Evolutionary conservation across 92 coral and sea anemone species (phyloP).

Genomic region (Virgularia gustaviana): DNA sequence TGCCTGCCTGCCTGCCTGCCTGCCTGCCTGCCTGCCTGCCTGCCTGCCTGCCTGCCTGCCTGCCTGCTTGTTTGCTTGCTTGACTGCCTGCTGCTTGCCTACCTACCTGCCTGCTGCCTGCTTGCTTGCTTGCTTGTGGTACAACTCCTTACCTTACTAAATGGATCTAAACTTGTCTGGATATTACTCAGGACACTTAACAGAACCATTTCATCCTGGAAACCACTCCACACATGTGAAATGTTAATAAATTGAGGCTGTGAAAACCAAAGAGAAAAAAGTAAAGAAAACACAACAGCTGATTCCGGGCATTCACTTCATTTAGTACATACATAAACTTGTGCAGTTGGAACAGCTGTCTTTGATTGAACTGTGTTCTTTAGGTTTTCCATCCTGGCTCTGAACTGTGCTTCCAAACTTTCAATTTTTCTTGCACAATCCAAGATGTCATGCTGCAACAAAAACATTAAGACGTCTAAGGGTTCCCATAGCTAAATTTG

Average conservation of each 20-base stretch:
- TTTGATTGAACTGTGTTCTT: slow-evolving; percentile 93
- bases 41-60: too few species aligned
- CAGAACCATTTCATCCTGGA: slow-evolving; percentile 97
- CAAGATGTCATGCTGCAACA: slow-evolving; percentile 74
- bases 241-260: slow-evolving; percentile 96
- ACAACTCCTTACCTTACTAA: slow-evolving; percentile 64
- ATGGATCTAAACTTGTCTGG: slow-evolving; percentile 88
- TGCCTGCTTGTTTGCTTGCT: too few species aligned
- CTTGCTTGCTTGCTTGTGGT: too few species aligned
- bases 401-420: slow-evolving; percentile 79
- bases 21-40: too few species aligned
- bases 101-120: too few species aligned
- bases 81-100: too few species aligned
- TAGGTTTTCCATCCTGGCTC: slow-evolving; percentile 83
- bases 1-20: too few species aligned
- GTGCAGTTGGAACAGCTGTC: slow-evolving; percentile 97
- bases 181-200: slow-evolving; percentile 96
- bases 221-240: slow-evolving; percentile 95
- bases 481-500: background rate
- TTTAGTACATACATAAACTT: slow-evolving; percentile 76
- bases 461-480: background rate
- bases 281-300: background rate
- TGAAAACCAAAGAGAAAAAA: background rate
- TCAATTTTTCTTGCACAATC: slow-evolving; percentile 97
- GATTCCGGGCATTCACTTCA: background rate